Evolutionary conservation across 2,797 vertebrate species (phyloP).

Genomic region (Lepilemur septentrionalis): DNA sequence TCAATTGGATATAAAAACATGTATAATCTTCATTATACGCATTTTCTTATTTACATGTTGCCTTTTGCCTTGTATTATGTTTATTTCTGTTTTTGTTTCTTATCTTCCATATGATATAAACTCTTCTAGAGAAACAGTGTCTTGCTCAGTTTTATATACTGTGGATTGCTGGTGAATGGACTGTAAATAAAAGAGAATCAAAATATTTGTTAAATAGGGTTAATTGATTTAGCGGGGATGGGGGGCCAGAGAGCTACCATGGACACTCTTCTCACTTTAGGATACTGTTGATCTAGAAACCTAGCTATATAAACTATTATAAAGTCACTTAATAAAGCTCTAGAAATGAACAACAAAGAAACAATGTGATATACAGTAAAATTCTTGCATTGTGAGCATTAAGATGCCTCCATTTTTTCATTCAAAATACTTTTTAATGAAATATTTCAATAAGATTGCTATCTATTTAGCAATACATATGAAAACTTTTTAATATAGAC

Average conservation of each 20-base stretch:
- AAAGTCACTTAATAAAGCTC: background rate
- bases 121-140: background rate
- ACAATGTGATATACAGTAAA: background rate
- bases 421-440: background rate
- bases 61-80: background rate
- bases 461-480: background rate
- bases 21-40: background rate
- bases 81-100: background rate
- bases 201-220: background rate
- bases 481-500: background rate
- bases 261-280: background rate
- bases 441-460: background rate
- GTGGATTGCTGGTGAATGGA: background rate
- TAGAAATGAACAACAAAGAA: constrained; percentile 16
- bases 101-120: background rate
- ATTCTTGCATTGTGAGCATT: background rate
- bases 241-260: background rate
- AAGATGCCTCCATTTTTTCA: background rate
- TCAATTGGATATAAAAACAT: background rate
- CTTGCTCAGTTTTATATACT: background rate
- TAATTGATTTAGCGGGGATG: background rate
- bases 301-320: background rate
- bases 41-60: background rate
- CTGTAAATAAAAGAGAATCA: background rate
- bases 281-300: background rate